These are phyloP conservation scores for Lampris incognitus DNA, from an alignment of 2,113 vertebrate genomes.

Conservation along the genomic window DNA sequence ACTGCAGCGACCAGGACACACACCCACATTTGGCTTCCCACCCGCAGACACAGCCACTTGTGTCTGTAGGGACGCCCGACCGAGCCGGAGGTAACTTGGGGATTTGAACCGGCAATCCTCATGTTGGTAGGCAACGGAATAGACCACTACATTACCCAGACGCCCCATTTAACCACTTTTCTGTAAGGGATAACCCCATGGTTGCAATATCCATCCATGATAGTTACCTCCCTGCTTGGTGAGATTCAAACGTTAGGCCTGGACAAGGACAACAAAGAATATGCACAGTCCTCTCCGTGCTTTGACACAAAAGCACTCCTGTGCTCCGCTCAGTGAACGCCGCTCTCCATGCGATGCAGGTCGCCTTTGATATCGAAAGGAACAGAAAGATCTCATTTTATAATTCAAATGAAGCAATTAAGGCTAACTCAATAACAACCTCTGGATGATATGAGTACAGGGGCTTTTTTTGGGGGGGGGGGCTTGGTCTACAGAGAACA, in stretches of 20 bases:
- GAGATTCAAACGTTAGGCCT: constrained; percentile 5
- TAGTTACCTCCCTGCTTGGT: constrained; percentile 12
- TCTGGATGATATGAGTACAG: constrained; percentile 20
- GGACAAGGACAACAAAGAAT: constrained; percentile 21
- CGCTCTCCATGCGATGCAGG: constrained; percentile 29
- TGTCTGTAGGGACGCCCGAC: too few relatives aligned
- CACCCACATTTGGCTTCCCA: too few relatives aligned
- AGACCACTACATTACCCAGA: too few relatives aligned
- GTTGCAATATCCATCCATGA: constrained; percentile 17
- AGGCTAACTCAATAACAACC: constrained; percentile 32
- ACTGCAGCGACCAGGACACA: too few relatives aligned
- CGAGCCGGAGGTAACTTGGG: too few relatives aligned
- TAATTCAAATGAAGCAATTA: constrained; percentile 59
- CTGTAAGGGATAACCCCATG: neutral
- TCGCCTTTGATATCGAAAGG: constrained; percentile 37
- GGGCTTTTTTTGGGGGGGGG: neutral
- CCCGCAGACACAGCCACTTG: too few relatives aligned
- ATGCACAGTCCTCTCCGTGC: constrained; percentile 18
- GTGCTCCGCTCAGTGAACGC: constrained; percentile 4
- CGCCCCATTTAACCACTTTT: neutral
- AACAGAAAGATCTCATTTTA: constrained; percentile 45
- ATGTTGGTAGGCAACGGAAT: too few relatives aligned
- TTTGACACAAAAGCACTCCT: constrained; percentile 21
- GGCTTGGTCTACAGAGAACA: constrained; percentile 10
- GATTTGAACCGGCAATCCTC: too few relatives aligned